Evolutionary conservation across 2,113 vertebrate genomes (phyloP).

Genomic region (Isichthys henryi): DNA sequence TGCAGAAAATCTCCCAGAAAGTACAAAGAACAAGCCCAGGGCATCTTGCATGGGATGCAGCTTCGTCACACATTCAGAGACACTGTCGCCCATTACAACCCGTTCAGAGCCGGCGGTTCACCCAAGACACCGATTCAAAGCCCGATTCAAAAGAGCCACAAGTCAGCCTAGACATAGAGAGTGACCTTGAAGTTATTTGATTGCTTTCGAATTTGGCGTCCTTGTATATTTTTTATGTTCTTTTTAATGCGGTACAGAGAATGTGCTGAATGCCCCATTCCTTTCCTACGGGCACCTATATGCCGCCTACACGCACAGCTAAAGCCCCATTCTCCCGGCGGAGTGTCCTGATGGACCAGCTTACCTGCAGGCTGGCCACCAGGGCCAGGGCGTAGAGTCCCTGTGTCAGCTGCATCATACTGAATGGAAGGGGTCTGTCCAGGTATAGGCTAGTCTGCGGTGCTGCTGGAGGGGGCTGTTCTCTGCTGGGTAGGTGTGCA

Average conservation of each 20-base stretch:
- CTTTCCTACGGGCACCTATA: background rate
- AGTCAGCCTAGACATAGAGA: background rate
- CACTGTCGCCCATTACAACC: background rate
- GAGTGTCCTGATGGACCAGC: background rate
- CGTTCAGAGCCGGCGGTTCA: background rate
- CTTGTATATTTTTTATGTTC: background rate
- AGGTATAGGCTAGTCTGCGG: background rate
- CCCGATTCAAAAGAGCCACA: background rate
- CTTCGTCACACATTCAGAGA: background rate
- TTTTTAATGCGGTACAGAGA: background rate
- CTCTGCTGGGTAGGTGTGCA: background rate
- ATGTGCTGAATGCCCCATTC: background rate
- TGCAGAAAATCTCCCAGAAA: background rate
- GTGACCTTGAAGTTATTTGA: background rate
- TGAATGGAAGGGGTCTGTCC: background rate
- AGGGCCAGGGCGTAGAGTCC: conserved; percentile 25
- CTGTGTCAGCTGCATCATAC: conserved; percentile 34
- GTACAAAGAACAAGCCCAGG: background rate
- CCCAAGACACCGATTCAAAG: background rate
- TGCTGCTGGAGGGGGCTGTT: background rate
- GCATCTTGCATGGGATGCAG: background rate
- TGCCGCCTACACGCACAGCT: background rate
- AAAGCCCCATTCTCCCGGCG: background rate
- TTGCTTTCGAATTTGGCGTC: background rate
- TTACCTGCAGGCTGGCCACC: conserved; percentile 20